These are phyloP conservation scores for Mormyrops attenuatus DNA, from an alignment of 2,797 vertebrate genomes.

Conservation along the genomic window DNA sequence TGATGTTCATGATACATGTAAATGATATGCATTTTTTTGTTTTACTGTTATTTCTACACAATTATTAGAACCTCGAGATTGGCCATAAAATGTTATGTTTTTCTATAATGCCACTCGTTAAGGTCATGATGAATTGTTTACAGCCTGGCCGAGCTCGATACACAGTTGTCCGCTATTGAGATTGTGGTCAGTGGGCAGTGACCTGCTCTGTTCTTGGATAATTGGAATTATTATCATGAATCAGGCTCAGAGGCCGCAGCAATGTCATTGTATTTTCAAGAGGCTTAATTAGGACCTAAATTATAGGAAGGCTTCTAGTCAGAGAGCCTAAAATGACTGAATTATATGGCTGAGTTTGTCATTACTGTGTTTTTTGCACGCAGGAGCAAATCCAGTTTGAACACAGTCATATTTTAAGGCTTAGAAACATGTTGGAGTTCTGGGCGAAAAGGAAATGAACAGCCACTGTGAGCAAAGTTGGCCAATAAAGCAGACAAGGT, in stretches of 20 bases:
- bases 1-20: neutral
- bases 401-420: neutral
- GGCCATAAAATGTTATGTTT: neutral
- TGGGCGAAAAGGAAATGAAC: neutral
- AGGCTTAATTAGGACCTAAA: constrained; percentile 7
- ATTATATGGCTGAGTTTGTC: constrained; percentile 9
- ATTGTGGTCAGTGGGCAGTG: constrained; percentile 25
- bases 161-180: neutral
- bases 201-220: constrained; percentile 37
- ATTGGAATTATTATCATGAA: constrained; percentile 35
- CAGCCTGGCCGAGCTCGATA: constrained; percentile 1
- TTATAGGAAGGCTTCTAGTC: neutral
- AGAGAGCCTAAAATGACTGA: constrained; percentile 6
- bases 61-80: neutral
- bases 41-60: neutral
- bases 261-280: constrained; percentile 2
- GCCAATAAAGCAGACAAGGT: neutral
- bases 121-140: constrained; percentile 27
- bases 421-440: constrained; percentile 1
- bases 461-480: neutral
- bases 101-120: constrained; percentile 30
- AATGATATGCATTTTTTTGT: neutral
- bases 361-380: neutral
- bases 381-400: constrained; percentile 1
- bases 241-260: constrained; percentile 11